These are phyloP conservation scores for Dicranocentrus wangi DNA, from an alignment of 2,888 invertebrate species.

Conservation along the genomic window DNA sequence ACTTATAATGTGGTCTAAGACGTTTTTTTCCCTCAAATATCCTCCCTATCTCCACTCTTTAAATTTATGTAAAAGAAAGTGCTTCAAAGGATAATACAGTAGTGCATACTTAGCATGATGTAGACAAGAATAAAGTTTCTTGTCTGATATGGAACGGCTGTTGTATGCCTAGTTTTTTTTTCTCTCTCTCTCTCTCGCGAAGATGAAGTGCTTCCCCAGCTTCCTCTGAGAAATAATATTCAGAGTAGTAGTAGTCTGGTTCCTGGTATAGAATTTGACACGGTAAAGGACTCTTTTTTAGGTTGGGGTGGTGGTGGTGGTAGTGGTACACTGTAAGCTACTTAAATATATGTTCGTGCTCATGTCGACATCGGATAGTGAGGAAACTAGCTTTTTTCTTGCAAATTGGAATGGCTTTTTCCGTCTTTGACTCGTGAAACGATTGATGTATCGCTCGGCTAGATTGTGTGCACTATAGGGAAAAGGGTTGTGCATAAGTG, in stretches of 20 bases:
- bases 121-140: conserved; percentile 34
- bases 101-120: conserved; percentile 28
- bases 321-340: no score
- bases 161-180: conserved; percentile 43
- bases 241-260: no score
- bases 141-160: conserved; percentile 42
- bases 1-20: conserved; percentile 27
- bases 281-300: no score
- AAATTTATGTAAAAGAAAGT: conserved; percentile 57
- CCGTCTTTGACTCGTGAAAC: conserved; percentile 56
- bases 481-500: conserved; percentile 29
- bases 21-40: conserved; percentile 42
- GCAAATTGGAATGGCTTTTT: conserved; percentile 58
- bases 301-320: no score
- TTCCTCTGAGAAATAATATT: conserved; percentile 42
- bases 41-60: conserved; percentile 9
- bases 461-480: conserved; percentile 14
- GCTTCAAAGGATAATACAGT: conserved; percentile 45
- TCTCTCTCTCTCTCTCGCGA: conserved; percentile 36
- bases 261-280: no score
- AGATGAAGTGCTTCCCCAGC: conserved; percentile 53
- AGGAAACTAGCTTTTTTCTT: conserved; percentile 59
- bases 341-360: conserved; percentile 50
- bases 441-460: conserved; percentile 50
- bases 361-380: conserved; percentile 41